Percentiles rank a stretch among this genome's conserved stretches.
phyloP scores from a whole-genome alignment of 2,113 vertebrate genomes.

The Solenodon paradoxus region DNA sequence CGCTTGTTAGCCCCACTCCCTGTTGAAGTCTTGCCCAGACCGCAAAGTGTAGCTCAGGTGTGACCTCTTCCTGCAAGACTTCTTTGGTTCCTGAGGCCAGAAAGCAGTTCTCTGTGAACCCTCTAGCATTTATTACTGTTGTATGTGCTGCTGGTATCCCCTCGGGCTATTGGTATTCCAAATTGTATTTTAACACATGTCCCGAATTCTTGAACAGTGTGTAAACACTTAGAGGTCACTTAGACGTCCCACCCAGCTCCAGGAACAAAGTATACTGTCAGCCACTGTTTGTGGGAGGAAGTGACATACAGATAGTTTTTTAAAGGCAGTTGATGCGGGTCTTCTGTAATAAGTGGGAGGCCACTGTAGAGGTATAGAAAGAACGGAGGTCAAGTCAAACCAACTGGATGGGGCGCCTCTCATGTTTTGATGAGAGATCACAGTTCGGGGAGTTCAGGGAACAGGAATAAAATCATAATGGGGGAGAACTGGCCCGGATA shows the following conservation, averaged over 20 bases:
- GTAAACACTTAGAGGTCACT: background rate
- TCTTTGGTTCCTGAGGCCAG: background rate
- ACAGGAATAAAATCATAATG: background rate
- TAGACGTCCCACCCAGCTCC: background rate
- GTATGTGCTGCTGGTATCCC: background rate
- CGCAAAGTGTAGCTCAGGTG: background rate
- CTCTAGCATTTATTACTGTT: background rate
- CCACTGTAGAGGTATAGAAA: background rate
- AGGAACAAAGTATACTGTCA: background rate
- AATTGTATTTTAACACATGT: background rate
- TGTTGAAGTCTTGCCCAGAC: background rate
- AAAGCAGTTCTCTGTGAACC: background rate
- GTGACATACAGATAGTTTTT: background rate
- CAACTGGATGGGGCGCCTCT: background rate
- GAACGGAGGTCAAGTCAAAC: background rate
- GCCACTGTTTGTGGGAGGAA: background rate
- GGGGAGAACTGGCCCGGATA: background rate
- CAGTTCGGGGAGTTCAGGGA: background rate
- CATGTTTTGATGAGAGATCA: background rate
- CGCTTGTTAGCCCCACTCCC: background rate
- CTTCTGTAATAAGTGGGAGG: background rate
- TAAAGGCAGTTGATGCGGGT: background rate
- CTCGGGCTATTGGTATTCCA: background rate
- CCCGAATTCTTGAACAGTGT: background rate
- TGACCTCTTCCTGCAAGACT: background rate